Evolutionary conservation across 2,888 invertebrate species (phyloP), one percentile per base, ranked within the genome.

Genomic region (Protodeltote pygarga): DNA sequence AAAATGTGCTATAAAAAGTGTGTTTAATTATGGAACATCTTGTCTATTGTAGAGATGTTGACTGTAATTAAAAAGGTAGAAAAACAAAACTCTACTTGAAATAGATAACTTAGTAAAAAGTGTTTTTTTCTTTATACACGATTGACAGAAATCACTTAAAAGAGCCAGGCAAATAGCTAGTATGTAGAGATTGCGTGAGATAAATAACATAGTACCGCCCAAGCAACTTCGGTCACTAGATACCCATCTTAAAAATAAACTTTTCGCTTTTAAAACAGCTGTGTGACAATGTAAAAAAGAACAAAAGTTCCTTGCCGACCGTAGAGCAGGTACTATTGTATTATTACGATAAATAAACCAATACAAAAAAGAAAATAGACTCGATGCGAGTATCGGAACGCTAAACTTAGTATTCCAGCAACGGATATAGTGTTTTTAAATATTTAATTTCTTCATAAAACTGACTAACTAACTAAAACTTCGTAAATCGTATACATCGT

Each of bases 341-440:
- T 78, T 79, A 76, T 74, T 76, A 73, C 77, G 76, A 81, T 83
- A 79, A 79, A 77, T 65, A 79, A 79, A 77, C 65, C 71, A 74
- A 72, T 67, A 62, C 16, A 54, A 61, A 67, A 71, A 76, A 71
- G 50, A 74, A 73, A 71, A 75, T 71, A 71, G 46, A 65, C 3
- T 46, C 32, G 69, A 58, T 67, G 51, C 69, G 57, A 61, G 61
- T 67, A 73, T 69, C 58, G 61, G 74, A 68, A 70, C 71, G 71
- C 63, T 28, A 32, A 44, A 33, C 15, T 45, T 16, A 17, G 41
- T 59, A 40, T 58, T 49, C 31, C 33, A 58, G 40, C 25, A 21
- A 37, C 9, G 25, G 44, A 25, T 39, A 38, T 27, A n/a, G 23
- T 21, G 33, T 28, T 33, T 51, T 58, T 51, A 29, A 44, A 37